These are phyloP conservation scores for Lemur catta DNA, from an alignment of 2,797 vertebrate genomes.

Conservation along the genomic window DNA sequence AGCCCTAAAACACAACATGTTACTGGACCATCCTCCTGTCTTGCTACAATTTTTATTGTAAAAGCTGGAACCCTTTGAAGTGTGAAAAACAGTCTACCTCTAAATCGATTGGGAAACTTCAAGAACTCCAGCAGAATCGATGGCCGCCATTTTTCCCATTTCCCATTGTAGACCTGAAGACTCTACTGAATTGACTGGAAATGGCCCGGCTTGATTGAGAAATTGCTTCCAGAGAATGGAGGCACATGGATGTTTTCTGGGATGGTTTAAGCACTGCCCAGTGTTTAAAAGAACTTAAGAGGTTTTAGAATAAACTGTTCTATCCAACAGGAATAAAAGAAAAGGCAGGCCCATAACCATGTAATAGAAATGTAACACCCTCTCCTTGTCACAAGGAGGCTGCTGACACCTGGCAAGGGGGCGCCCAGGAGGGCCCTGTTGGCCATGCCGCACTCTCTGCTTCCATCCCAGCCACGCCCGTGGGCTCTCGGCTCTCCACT, in stretches of 20 bases:
- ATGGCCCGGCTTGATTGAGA: not conserved
- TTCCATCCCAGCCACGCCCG: not conserved
- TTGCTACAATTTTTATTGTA: slow-evolving; percentile 51
- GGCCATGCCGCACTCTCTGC: accelerated
- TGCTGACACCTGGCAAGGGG: not conserved
- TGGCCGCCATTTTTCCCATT: not conserved
- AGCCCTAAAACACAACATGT: slow-evolving; percentile 18
- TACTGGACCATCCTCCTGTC: not conserved
- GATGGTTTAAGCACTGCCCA: not conserved
- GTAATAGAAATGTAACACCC: not conserved
- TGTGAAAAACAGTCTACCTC: slow-evolving; percentile 30
- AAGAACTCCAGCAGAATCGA: slow-evolving; percentile 10
- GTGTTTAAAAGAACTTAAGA: slow-evolving; percentile 18
- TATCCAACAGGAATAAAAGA: not conserved
- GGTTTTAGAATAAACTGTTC: slow-evolving; percentile 10
- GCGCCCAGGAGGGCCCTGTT: accelerated
- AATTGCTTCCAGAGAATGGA: not conserved
- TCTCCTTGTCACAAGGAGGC: not conserved
- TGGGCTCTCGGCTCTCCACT: too few species aligned
- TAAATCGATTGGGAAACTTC: slow-evolving; percentile 53
- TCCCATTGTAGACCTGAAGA: not conserved
- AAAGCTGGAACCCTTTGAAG: slow-evolving; percentile 40
- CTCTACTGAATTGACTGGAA: not conserved
- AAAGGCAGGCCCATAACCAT: not conserved
- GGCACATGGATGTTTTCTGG: not conserved